These are phyloP conservation scores for Phanerotoma sp. DNA, from an alignment of 2,888 invertebrate species.

Conservation along the genomic window DNA sequence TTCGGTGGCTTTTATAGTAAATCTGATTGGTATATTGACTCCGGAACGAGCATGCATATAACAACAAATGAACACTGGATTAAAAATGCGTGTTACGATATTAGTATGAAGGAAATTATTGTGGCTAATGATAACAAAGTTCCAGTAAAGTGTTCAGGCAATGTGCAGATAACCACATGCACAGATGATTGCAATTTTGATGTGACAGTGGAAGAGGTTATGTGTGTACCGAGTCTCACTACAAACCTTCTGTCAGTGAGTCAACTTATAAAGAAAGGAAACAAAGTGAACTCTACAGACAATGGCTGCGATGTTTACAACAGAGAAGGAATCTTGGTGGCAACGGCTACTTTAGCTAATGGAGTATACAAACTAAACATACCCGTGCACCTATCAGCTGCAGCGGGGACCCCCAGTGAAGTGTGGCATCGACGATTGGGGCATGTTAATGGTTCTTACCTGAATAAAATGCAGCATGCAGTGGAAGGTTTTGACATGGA, in stretches of 20 bases:
- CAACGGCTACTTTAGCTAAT: slow-evolving; percentile 15
- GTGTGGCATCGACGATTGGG: neutral
- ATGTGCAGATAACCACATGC: slow-evolving; percentile 31
- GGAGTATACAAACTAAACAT: neutral
- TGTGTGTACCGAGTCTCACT: slow-evolving; percentile 34
- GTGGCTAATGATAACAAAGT: slow-evolving; percentile 28
- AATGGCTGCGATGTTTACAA: slow-evolving; percentile 29
- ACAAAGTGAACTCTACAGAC: slow-evolving; percentile 30
- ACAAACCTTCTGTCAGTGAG: slow-evolving; percentile 40
- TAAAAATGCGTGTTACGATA: too few relatives aligned
- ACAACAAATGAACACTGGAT: too few relatives aligned
- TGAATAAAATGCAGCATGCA: neutral
- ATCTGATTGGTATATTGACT: too few relatives aligned
- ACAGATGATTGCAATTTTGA: slow-evolving; percentile 20
- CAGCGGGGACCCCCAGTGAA: too few relatives aligned
- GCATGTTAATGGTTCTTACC: neutral
- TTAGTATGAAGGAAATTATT: too few relatives aligned
- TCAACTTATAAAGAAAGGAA: slow-evolving; percentile 36
- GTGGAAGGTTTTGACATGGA: neutral
- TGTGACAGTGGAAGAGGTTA: slow-evolving; percentile 28
- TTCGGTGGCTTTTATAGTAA: too few relatives aligned
- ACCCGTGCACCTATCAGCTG: neutral
- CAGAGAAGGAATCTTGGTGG: slow-evolving; percentile 24
- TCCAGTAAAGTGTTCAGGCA: slow-evolving; percentile 32
- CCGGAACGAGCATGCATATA: too few relatives aligned